Conservation (phyloP, 2,888 invertebrate genomes). For the Ormyrus labotus region DNA sequence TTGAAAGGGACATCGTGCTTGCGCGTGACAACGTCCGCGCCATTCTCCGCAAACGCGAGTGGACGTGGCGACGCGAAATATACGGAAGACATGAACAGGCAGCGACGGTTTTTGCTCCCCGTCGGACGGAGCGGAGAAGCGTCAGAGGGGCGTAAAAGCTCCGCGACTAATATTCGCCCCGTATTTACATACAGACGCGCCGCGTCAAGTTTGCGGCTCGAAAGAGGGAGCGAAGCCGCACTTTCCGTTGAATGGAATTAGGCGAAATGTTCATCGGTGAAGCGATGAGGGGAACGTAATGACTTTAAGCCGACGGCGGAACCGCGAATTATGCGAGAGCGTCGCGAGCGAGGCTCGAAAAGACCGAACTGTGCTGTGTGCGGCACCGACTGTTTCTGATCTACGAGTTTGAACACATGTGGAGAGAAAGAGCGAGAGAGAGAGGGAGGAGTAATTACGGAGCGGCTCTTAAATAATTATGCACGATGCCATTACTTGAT, state of each 20-base stretch:
- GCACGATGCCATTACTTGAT: too few species aligned
- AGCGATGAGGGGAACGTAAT: constrained; percentile 14
- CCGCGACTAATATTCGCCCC: neutral
- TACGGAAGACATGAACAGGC: too few species aligned
- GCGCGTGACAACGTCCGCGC: too few species aligned
- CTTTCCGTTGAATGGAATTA: constrained; percentile 13
- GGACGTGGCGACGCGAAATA: too few species aligned
- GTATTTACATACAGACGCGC: constrained; percentile 26
- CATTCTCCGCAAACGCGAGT: too few species aligned
- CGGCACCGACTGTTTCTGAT: constrained; percentile 17
- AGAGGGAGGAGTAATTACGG: neutral
- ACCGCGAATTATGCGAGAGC: neutral
- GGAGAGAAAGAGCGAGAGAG: neutral
- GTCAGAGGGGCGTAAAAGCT: constrained; percentile 6
- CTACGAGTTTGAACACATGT: neutral
- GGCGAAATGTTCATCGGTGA: constrained; percentile 16
- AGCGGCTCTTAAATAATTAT: too few species aligned
- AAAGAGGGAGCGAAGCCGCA: neutral
- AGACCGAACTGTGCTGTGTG: neutral
- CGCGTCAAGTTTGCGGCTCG: constrained; percentile 14
- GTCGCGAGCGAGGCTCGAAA: too few species aligned
- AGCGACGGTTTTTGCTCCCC: too few species aligned
- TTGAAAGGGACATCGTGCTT: too few species aligned
- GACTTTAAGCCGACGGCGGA: constrained; percentile 27
- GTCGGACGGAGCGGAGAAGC: too few species aligned